Conservation (phyloP, 2,888 invertebrate species). For the Rutpela maculata region DNA sequence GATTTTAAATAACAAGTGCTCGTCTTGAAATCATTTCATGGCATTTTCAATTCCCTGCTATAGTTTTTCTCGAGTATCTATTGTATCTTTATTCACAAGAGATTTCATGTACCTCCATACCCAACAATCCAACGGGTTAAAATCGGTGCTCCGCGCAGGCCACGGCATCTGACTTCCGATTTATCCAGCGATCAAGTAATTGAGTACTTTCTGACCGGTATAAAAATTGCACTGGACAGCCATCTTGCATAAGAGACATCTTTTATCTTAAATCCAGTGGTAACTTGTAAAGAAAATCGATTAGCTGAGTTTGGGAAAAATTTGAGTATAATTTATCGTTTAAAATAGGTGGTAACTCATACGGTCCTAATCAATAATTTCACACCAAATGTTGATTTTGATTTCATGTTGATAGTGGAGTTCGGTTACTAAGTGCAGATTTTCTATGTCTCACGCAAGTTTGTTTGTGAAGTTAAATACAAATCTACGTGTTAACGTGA, state of each 20-base stretch:
- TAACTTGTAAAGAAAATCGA: background rate
- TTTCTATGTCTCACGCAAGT: background rate
- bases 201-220: background rate
- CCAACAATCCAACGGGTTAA: background rate
- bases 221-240: background rate
- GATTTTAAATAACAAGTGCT: too few relatives aligned
- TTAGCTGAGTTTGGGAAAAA: background rate
- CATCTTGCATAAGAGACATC: conserved; percentile 13
- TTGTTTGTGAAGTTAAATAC: background rate
- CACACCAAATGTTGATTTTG: background rate
- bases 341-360: background rate
- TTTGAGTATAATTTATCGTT: too few relatives aligned
- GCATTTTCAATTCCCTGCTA: too few relatives aligned
- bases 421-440: background rate
- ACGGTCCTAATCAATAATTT: conserved; percentile 1
- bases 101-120: background rate
- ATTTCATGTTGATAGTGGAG: background rate
- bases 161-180: background rate
- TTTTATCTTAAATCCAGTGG: background rate
- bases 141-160: background rate
- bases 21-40: too few relatives aligned
- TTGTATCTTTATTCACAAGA: background rate
- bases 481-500: background rate
- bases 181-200: background rate
- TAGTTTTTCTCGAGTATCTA: too few relatives aligned